Percentiles rank a stretch among this genome's conserved stretches.
These are phyloP conservation scores for Eonycteris spelaea DNA, from an alignment of 2,113 vertebrate genomes.

Conservation along the genomic window DNA sequence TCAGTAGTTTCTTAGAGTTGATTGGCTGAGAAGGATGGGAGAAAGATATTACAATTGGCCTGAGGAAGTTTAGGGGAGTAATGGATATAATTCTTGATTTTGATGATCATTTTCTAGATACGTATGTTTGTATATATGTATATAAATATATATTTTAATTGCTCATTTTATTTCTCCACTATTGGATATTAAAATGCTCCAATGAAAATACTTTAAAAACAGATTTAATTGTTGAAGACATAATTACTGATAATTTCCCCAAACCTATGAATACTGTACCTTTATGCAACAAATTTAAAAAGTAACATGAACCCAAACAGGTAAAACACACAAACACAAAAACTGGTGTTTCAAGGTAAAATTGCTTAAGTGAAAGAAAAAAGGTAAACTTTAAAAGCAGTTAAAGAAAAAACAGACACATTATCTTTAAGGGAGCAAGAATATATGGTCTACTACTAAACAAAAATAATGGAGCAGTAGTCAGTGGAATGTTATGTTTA, in stretches of 20 bases:
- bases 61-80: background rate
- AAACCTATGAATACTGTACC: background rate
- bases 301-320: background rate
- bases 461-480: background rate
- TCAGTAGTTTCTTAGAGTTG: background rate
- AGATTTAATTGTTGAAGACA: background rate
- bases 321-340: background rate
- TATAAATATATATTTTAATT: background rate
- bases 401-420: background rate
- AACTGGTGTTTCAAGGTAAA: background rate
- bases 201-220: background rate
- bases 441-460: background rate
- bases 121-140: background rate
- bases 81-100: background rate
- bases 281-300: background rate
- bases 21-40: background rate
- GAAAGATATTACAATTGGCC: background rate
- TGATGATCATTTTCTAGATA: background rate
- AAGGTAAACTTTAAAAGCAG: background rate
- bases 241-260: background rate
- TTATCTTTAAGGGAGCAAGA: background rate
- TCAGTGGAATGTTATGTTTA: background rate
- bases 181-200: background rate
- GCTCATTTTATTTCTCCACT: background rate
- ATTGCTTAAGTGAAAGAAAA: background rate